These are phyloP conservation scores for honey bee (Apis mellifera) DNA, from an alignment of 1,140 invertebrate species.

Conservation along the genomic window DNA sequence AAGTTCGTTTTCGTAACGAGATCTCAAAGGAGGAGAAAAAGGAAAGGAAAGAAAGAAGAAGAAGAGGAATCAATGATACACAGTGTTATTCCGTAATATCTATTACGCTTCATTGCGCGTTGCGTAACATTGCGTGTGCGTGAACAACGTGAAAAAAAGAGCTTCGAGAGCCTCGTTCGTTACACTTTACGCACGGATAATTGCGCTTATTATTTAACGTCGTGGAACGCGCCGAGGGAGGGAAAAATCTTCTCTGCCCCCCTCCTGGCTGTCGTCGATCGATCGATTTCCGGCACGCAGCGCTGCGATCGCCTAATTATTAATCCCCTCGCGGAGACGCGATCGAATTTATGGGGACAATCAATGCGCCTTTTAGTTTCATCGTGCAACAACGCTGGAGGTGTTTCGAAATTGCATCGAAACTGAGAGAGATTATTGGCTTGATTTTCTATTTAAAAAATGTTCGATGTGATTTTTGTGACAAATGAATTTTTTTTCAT, in stretches of 20 bases:
- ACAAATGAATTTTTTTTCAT: too few relatives aligned
- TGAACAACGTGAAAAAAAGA: background rate
- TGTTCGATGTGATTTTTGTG: too few relatives aligned
- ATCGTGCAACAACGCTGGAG: constrained; percentile 50
- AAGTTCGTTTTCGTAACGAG: background rate
- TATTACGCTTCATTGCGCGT: background rate
- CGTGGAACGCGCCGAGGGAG: constrained; percentile 1
- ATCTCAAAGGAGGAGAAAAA: background rate
- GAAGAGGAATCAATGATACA: too few relatives aligned
- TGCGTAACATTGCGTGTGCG: background rate
- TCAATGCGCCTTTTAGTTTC: constrained; percentile 54
- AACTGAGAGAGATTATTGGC: too few relatives aligned
- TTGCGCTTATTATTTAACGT: constrained; percentile 33
- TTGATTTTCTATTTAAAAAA: too few relatives aligned
- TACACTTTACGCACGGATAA: constrained; percentile 28
- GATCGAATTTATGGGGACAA: constrained; percentile 59
- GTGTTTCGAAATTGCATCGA: constrained; percentile 21
- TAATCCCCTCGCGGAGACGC: constrained; percentile 53
- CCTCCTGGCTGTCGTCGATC: constrained; percentile 9
- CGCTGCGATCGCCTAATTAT: constrained; percentile 61
- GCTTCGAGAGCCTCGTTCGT: constrained; percentile 8
- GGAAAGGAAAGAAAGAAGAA: too few relatives aligned
- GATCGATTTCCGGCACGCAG: constrained; percentile 59
- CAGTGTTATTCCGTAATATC: background rate
- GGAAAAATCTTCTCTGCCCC: constrained; percentile 15